phyloP scores from a whole-genome alignment of 2,113 vertebrate genomes.

The Pungitius pungitius region DNA sequence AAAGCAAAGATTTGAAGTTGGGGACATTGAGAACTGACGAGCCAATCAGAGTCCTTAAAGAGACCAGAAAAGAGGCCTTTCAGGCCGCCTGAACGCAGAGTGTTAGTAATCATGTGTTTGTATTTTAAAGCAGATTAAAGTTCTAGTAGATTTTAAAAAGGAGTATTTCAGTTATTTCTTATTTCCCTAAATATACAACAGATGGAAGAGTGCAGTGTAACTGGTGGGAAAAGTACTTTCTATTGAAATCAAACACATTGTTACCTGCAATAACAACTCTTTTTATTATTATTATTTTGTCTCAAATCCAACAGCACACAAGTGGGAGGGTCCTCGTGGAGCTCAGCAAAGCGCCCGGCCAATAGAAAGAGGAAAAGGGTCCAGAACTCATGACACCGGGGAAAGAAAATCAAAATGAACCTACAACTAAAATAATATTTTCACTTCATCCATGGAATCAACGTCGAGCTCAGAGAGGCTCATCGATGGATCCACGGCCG shows the following conservation, averaged over 20 bases:
- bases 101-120: too few species aligned
- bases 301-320: slow-evolving; percentile 74
- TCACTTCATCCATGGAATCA: slow-evolving; percentile 60
- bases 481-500: slow-evolving; percentile 51
- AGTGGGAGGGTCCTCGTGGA: slow-evolving; percentile 49
- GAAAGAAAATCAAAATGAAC: slow-evolving; percentile 28
- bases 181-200: too few species aligned
- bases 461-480: slow-evolving; percentile 44
- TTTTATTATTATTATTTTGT: slow-evolving; percentile 62
- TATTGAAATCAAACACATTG: slow-evolving; percentile 27
- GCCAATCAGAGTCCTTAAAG: too few species aligned
- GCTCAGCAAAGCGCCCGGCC: slow-evolving; percentile 68
- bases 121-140: too few species aligned
- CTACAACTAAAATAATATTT: slow-evolving; percentile 64
- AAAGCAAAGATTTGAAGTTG: too few species aligned
- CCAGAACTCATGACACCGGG: slow-evolving; percentile 35
- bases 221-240: too few species aligned
- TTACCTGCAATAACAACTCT: slow-evolving; percentile 16
- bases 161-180: too few species aligned
- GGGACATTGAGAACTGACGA: too few species aligned
- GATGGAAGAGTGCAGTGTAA: too few species aligned
- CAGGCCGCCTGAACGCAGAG: too few species aligned
- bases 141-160: too few species aligned
- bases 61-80: too few species aligned
- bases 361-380: slow-evolving; percentile 61